Conservation (phyloP, 2,797 vertebrate genomes). For the Premnoplex brunnescens region DNA sequence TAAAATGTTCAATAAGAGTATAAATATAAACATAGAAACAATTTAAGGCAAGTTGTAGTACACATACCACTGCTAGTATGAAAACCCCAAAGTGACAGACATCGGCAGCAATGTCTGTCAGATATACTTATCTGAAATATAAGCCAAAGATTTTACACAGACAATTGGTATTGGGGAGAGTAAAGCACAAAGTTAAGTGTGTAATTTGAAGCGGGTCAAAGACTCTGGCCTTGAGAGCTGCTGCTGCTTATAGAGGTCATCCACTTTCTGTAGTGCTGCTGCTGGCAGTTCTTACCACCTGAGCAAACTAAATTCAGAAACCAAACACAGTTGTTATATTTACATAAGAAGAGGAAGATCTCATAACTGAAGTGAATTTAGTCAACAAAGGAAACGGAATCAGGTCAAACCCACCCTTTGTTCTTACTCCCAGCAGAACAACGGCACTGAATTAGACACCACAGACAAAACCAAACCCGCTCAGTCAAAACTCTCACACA, state of each 20-base stretch:
- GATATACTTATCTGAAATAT: background rate
- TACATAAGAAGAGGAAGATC: background rate
- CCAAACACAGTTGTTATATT: background rate
- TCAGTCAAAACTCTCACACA: background rate
- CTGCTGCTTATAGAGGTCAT: background rate
- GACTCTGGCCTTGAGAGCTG: background rate
- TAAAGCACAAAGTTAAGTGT: background rate
- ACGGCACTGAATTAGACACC: background rate
- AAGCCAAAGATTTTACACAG: background rate
- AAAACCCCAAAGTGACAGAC: background rate
- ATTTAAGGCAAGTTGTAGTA: background rate
- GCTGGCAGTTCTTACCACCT: background rate
- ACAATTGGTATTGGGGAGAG: background rate
- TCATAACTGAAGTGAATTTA: background rate
- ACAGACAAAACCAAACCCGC: background rate
- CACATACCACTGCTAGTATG: background rate
- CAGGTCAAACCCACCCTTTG: background rate
- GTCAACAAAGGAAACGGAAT: background rate
- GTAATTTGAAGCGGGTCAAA: background rate
- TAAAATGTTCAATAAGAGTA: slow-evolving; percentile 47
- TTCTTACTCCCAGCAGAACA: background rate
- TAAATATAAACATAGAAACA: background rate
- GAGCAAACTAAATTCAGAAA: background rate
- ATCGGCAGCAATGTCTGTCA: background rate
- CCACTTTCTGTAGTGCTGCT: background rate